Evolutionary conservation across 2,888 invertebrate species (phyloP), one percentile per base, ranked within the genome.

Genomic region (Microchrysa polita): DNA sequence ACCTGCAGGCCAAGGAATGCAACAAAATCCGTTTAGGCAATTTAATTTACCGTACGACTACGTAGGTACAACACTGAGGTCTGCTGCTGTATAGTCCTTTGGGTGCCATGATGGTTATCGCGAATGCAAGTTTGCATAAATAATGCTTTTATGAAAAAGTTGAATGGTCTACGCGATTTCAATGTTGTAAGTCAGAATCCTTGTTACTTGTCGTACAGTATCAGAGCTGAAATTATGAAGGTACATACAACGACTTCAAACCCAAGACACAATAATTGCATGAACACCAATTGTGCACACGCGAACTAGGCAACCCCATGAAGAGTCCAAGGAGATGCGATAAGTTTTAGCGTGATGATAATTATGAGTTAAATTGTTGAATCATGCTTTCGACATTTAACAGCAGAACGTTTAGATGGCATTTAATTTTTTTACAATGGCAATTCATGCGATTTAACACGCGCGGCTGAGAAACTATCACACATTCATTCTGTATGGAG

Each of bases 41-140:
- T 34, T 34, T 7, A 34, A 34, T 34, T 34, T 7, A 34, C 27
- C 7, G 27, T n/a, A n/a, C n/a, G n/a, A n/a, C n/a, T n/a, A n/a
- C 16, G 12, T n/a, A 48, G 48, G 48, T 2, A 48, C 5, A 4
- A n/a, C 48, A 48, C 12, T 4, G 48, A 48, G 16, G 48, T 12
- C 4, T n/a, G 16, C n/a, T n/a, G n/a, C n/a, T n/a, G n/a, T n/a
- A n/a, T 48, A 48, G 16, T 55, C 22, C 55, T 20, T 55, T 55
- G 7, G 65, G 65, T 22, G 65, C 65, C 48, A 22, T 65, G 65
- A 65, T 65, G 65, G 48, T 48, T 65, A 65, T 65, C 65, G 44
- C 12, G 65, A 48, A 23, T 65, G 44, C 42, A 44, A 65, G 65
- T 65, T 48, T 65, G 48, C 65, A 65, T 65, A 65, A 65, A 65